Percentiles rank a stretch among this genome's conserved stretches.
phyloP scores from a whole-genome alignment of 2,797 vertebrate genomes.

The Anolis apletophallus region DNA sequence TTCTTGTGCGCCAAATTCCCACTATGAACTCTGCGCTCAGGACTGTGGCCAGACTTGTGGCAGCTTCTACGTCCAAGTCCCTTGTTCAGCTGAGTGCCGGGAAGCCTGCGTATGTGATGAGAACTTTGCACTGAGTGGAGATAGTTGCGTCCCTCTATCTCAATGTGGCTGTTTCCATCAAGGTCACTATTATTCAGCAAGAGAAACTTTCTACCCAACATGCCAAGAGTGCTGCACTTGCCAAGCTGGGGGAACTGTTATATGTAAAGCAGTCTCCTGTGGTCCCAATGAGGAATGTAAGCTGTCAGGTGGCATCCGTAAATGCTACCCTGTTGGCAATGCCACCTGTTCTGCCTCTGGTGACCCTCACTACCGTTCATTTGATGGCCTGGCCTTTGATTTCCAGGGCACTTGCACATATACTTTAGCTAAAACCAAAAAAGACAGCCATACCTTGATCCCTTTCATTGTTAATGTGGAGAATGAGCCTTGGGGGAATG shows the following conservation, averaged over 20 bases:
- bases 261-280: slow-evolving; percentile 78
- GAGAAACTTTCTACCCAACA: slow-evolving; percentile 58
- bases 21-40: slow-evolving; percentile 44
- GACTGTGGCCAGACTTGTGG: slow-evolving; percentile 37
- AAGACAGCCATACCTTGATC: slow-evolving; percentile 62
- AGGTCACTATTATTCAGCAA: slow-evolving; percentile 64
- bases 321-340: slow-evolving; percentile 78
- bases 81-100: slow-evolving; percentile 51
- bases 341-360: slow-evolving; percentile 75
- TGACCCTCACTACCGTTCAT: slow-evolving; percentile 80
- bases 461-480: slow-evolving; percentile 69
- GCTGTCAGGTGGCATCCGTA: slow-evolving; percentile 74
- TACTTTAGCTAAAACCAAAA: slow-evolving; percentile 68
- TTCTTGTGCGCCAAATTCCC: slow-evolving; percentile 41
- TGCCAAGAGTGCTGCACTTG: slow-evolving; percentile 77
- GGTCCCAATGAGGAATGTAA: slow-evolving; percentile 79
- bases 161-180: slow-evolving; percentile 82
- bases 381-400: slow-evolving; percentile 72
- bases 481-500: slow-evolving; percentile 57
- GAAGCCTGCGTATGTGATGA: slow-evolving; percentile 61
- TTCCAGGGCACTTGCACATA: slow-evolving; percentile 82
- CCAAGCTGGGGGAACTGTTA: slow-evolving; percentile 57
- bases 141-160: slow-evolving; percentile 75
- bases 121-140: slow-evolving; percentile 75
- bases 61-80: slow-evolving; percentile 9